A percentile compares a stretch with the other conserved stretches of the same genome.
Evolutionary conservation across 2,797 vertebrate species (phyloP).

Genomic region (Strix occidentalis): DNA sequence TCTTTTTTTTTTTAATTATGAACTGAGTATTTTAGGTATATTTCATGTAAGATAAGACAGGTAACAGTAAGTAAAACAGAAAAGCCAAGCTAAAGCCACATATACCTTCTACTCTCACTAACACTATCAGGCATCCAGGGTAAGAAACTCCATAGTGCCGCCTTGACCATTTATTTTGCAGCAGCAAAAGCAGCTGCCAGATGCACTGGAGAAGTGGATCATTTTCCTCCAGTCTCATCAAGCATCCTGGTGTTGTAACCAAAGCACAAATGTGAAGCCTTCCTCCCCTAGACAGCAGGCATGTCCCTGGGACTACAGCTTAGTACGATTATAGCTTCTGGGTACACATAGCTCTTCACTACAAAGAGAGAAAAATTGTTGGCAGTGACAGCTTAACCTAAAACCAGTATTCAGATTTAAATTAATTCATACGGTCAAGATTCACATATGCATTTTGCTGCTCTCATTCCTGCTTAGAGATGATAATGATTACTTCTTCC

Average conservation of each 20-base stretch:
- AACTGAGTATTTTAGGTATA: neutral
- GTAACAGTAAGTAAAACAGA: neutral
- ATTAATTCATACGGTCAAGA: neutral
- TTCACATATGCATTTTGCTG: neutral
- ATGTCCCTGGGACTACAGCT: neutral
- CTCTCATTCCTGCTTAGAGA: neutral
- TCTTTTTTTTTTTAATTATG: too few species aligned
- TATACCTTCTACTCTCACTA: accelerated
- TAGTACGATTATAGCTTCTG: neutral
- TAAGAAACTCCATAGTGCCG: neutral
- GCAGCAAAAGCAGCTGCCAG: neutral
- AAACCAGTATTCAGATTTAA: neutral
- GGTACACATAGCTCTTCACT: neutral
- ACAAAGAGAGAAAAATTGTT: neutral
- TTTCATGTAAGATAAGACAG: neutral
- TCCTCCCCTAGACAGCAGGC: neutral
- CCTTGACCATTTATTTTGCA: neutral
- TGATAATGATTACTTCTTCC: neutral
- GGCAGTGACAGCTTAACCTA: neutral
- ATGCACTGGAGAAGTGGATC: accelerated
- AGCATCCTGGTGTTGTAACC: too few species aligned
- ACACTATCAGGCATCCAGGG: accelerated
- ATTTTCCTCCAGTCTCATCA: neutral
- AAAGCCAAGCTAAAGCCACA: neutral
- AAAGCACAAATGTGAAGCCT: neutral